Conservation (phyloP, 2,113 vertebrate genomes). For the Planiliza haematocheilus region DNA sequence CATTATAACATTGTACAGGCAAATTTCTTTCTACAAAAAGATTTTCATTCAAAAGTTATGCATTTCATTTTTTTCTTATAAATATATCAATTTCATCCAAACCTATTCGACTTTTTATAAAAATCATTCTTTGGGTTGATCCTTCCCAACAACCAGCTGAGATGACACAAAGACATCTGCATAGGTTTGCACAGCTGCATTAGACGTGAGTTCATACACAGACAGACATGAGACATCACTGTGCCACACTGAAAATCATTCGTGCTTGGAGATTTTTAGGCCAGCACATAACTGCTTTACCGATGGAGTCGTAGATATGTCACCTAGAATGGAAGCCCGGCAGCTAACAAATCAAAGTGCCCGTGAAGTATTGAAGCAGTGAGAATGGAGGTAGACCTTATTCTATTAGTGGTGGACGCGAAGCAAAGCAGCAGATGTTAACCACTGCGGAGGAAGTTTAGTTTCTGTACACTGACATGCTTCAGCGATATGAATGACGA, state of each 20-base stretch:
- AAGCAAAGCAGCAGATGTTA: conserved; percentile 23
- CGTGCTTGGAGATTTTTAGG: conserved; percentile 41
- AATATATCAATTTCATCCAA: conserved; percentile 82
- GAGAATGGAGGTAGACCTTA: conserved; percentile 76
- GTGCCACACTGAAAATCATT: conserved; percentile 30
- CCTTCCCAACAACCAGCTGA: conserved; percentile 77
- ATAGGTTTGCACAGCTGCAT: conserved; percentile 81
- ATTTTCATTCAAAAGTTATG: conserved; percentile 77
- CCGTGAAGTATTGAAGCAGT: conserved; percentile 58
- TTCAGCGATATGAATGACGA: not conserved
- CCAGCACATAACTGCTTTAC: conserved; percentile 12
- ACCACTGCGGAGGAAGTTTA: conserved; percentile 17
- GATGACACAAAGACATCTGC: conserved; percentile 79
- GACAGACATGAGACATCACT: conserved; percentile 43
- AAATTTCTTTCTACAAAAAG: conserved; percentile 76
- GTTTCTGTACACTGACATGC: not conserved
- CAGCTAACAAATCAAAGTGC: conserved; percentile 68
- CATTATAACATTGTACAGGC: conserved; percentile 33
- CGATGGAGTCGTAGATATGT: conserved; percentile 40
- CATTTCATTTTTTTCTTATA: conserved; percentile 78
- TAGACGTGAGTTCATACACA: conserved; percentile 40
- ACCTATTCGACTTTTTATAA: conserved; percentile 65
- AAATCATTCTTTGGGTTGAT: conserved; percentile 85
- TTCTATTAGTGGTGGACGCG: conserved; percentile 18
- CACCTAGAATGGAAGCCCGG: conserved; percentile 69